Evolutionary conservation across 92 coral and sea anemone genomes (phyloP), one percentile per base, ranked within the genome.

Genomic region (Parazoanthus atlanticus): DNA sequence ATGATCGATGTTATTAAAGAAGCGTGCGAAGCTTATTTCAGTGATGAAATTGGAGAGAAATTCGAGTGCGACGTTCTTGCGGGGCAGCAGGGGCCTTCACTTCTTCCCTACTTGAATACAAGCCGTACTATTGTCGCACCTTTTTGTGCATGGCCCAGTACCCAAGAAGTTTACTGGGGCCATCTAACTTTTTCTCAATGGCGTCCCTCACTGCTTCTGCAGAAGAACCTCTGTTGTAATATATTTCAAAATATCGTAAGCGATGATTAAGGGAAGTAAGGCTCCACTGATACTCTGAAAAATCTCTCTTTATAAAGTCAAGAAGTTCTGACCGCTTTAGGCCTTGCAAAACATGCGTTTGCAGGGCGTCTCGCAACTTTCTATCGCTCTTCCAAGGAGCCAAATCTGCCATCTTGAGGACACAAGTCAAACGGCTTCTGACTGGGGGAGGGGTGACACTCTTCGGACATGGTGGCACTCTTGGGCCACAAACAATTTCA

Each of bases 41-140:
- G n/a, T 28, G 69, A 52, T 29, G 69, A 79, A 79, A 49, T 79
- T 29, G 70, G 81, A 23, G 30, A 46, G 16, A 78, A 41, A 31
- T 78, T 78, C 32, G 83, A 79, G 83, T 79, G 83, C 83, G 38
- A 79, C 41, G 69, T 79, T 79, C 69, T 52, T 52, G 83, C 69
- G 43, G 69, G 67, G 67, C 83, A 79, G 43, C 40, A 79, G 32
- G 83, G 67, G 19, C 40, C 69, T n/a, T n/a, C n/a, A 36, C 38
- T 36, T 36, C 38, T 2, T 36, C 38, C 4, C 38, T 36, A 36
- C 38, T 36, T 36, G 38, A 36, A 5, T 36, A 36, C 38, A 36
- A 36, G 38, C 38, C 1, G 38, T 36, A 36, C 38, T 36, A 2
- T 36, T 36, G 38, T 36, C 38, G 38, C 38, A 36, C 38, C 38